Evolutionary conservation across 2,113 vertebrate genomes (phyloP), one percentile per base, ranked within the genome.

Genomic region (Pollachius pollachius): DNA sequence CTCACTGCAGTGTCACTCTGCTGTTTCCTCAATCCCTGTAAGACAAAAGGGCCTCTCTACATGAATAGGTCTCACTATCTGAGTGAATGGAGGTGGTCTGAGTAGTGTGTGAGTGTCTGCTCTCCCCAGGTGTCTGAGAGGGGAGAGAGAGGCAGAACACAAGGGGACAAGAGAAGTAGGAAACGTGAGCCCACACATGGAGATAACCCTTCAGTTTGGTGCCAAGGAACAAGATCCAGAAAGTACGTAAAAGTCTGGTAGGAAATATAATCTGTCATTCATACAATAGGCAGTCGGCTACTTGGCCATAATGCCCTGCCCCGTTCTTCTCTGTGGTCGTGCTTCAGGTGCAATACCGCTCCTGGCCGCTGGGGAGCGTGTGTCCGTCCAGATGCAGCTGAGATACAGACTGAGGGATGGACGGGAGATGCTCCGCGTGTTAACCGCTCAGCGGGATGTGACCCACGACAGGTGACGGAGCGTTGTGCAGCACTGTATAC

Each of bases 161-260:
- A 84, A 81, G 63, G 85, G 16, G 5, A 81, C 15, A 52, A 84
- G 84, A 82, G 81, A 88, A 59, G 82, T 92, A 52, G 90, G 91
- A 17, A 92, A 91, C 11, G 82, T 92, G 72, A 71, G 67, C 57
- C 73, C 57, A 18, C 76, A 86, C 11, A 86, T 72, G 58, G 90
- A 92, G 76, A 88, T 92, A 70, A 92, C 91, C 64, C 81, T 92
- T 68, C 87, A 86, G 77, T 91, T 90, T 71, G 84, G 73, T 78
- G 80, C 81, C 4, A 71, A 15, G 41, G 75, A 88, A 19, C 54
- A 67, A 0, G 62, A 72, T 19, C 3, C 54, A 65, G 69, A 73
- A 15, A 84, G 88, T 89, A 68, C 85, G 81, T 15, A 34, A 23
- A 30, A 1, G 5, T 48, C 41, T 48, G 8, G 41, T 48, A 48